Evolutionary conservation across 2,888 invertebrate species (phyloP), one percentile per base, ranked within the genome.

Genomic region (Creontiades dilutus): DNA sequence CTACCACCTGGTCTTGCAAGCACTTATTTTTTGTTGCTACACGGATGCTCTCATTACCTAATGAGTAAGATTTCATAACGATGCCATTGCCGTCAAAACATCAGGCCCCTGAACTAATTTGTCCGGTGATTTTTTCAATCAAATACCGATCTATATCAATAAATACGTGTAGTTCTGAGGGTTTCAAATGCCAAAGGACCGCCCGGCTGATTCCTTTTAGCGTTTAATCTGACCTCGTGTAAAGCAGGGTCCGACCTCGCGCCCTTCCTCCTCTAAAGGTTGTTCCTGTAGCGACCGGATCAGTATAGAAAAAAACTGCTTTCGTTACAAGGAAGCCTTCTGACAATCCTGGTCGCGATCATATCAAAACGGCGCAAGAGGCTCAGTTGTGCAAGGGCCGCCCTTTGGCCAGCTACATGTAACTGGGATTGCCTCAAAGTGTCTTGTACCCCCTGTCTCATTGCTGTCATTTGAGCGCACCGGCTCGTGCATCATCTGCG

Each of bases 401-500:
- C 86, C 86, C 76, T 86, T 86, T 86, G 14, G 86, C 68, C 27
- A 7, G 37, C 28, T 68, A 68, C 68, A 68, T 68, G 37, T 52
- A 52, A 11, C 46, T 78, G 78, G 75, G 76, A 27, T 52, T 88
- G 52, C 14, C 88, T 78, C 80, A 80, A 88, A 88, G 88, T 80
- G 78, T 55, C 88, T 78, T 88, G 88, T 88, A 46, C 88, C 76
- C 52, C 80, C 78, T 88, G 88, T 78, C 88, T 88, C 88, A 88
- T 88, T 88, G 88, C 88, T 88, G 88, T 88, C 88, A 88, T 88
- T 88, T 80, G 88, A 52, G 28, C 52, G 88, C 52, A 80, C 78
- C 68, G 78, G 80, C 88, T 88, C 88, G 80, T 88, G 88, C 88
- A 88, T 88, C 88, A 88, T 88, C 78, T 55, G 88, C 78, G 88